A percentile compares a stretch with the other conserved stretches of the same genome.
These are phyloP conservation scores for Bombus difficillimus DNA, from an alignment of 1,140 invertebrate genomes.

Conservation along the genomic window DNA sequence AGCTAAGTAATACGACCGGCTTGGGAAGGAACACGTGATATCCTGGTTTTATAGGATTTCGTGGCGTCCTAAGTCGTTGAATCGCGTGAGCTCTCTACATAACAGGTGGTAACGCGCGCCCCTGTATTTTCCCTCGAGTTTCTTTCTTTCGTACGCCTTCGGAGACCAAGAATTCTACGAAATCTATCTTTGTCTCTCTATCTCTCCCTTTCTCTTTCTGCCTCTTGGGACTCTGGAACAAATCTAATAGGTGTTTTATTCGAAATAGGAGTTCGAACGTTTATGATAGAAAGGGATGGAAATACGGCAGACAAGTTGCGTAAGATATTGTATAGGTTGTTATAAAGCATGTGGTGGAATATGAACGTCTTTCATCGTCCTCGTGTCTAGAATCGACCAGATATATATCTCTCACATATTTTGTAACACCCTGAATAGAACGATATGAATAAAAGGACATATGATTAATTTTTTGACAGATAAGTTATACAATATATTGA, in stretches of 20 bases:
- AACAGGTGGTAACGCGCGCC: slow-evolving; percentile 45
- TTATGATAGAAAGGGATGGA: background rate
- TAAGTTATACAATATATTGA: too few relatives aligned
- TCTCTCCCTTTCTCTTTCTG: background rate
- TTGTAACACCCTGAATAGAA: too few relatives aligned
- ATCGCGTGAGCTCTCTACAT: slow-evolving; percentile 48
- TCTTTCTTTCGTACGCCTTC: background rate
- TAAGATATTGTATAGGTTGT: background rate
- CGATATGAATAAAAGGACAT: too few relatives aligned
- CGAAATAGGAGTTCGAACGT: background rate
- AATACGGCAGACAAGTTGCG: background rate
- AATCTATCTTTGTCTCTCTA: background rate
- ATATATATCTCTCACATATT: too few relatives aligned
- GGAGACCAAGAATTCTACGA: background rate
- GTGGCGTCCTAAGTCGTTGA: slow-evolving; percentile 45
- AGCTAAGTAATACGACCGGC: background rate
- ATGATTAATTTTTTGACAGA: too few relatives aligned
- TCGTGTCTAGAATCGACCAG: too few relatives aligned
- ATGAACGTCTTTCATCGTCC: too few relatives aligned
- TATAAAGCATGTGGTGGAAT: too few relatives aligned
- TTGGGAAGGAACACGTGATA: slow-evolving; percentile 37
- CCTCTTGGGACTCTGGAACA: background rate
- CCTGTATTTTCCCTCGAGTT: slow-evolving; percentile 18
- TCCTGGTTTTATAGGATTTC: slow-evolving; percentile 42
- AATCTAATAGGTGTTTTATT: background rate